These are phyloP conservation scores for Drosophila bocqueti DNA, from an alignment of 1,140 invertebrate species.

Conservation along the genomic window DNA sequence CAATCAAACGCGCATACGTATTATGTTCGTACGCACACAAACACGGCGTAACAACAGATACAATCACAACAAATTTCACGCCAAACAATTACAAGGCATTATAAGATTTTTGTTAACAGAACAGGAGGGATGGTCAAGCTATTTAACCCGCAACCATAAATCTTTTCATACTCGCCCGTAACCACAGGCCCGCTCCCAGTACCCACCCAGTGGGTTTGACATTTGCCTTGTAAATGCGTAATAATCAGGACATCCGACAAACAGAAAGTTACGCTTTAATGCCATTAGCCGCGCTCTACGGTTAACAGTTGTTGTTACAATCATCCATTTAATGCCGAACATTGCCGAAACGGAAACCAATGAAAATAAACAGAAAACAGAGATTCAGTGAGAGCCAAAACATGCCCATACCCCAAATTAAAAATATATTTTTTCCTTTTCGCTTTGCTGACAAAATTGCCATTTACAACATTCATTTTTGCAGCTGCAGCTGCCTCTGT, in stretches of 20 bases:
- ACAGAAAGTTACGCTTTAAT: conserved; percentile 70
- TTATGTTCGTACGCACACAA: conserved; percentile 41
- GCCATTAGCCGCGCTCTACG: conserved; percentile 67
- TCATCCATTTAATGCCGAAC: conserved; percentile 64
- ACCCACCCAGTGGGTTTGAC: conserved; percentile 69
- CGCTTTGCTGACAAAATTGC: conserved; percentile 23
- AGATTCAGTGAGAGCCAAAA: conserved; percentile 24
- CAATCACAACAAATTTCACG: conserved; percentile 83
- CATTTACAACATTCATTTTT: conserved; percentile 28
- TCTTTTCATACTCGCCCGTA: conserved; percentile 67
- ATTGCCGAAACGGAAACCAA: conserved; percentile 56
- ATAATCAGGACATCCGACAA: conserved; percentile 80
- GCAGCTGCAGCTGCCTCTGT: conserved; percentile 23
- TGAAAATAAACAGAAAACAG: conserved; percentile 61
- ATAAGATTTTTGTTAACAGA: conserved; percentile 51
- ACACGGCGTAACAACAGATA: conserved; percentile 64
- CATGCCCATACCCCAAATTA: conserved; percentile 20
- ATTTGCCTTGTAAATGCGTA: conserved; percentile 74
- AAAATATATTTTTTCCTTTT: conserved; percentile 24
- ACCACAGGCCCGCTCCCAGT: conserved; percentile 8
- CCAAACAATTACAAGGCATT: conserved; percentile 72
- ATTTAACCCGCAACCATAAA: conserved; percentile 67
- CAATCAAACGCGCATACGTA: conserved; percentile 56
- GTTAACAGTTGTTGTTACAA: conserved; percentile 75
- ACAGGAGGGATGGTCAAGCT: conserved; percentile 49